phyloP scores from a whole-genome alignment of 2,888 invertebrate genomes.

The Halocaridina rubra region DNA sequence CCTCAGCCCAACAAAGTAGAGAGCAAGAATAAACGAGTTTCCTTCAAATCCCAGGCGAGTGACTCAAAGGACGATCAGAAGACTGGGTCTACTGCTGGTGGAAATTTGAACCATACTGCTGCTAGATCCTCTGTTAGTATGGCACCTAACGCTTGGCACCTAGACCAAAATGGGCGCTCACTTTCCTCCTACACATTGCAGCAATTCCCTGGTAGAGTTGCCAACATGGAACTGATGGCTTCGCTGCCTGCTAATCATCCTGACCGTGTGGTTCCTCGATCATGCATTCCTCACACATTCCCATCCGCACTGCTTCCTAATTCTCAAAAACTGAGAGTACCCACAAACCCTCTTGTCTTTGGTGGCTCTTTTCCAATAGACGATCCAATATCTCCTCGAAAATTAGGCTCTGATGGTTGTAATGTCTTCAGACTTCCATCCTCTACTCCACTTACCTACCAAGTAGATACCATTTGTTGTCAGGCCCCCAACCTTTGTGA shows the following conservation, averaged over 20 bases:
- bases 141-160: conserved; percentile 15
- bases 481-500: conserved; percentile 60
- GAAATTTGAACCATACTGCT: neutral
- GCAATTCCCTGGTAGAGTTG: conserved; percentile 20
- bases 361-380: conserved; percentile 62
- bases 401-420: conserved; percentile 31
- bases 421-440: neutral
- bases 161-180: conserved; percentile 9
- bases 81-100: neutral
- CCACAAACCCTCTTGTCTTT: conserved; percentile 53
- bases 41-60: conserved; percentile 51
- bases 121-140: conserved; percentile 25
- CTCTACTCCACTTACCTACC: conserved; percentile 51
- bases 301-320: neutral
- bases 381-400: conserved; percentile 53
- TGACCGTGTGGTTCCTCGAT: conserved; percentile 26
- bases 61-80: neutral
- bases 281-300: conserved; percentile 36
- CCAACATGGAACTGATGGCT: conserved; percentile 26
- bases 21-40: conserved; percentile 39
- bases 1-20: conserved; percentile 21
- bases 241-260: conserved; percentile 48
- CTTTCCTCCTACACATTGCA: neutral
- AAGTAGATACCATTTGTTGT: conserved; percentile 62
- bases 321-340: conserved; percentile 22